phyloP scores from a whole-genome alignment of 2,888 invertebrate species.

The Globia sparganii region DNA sequence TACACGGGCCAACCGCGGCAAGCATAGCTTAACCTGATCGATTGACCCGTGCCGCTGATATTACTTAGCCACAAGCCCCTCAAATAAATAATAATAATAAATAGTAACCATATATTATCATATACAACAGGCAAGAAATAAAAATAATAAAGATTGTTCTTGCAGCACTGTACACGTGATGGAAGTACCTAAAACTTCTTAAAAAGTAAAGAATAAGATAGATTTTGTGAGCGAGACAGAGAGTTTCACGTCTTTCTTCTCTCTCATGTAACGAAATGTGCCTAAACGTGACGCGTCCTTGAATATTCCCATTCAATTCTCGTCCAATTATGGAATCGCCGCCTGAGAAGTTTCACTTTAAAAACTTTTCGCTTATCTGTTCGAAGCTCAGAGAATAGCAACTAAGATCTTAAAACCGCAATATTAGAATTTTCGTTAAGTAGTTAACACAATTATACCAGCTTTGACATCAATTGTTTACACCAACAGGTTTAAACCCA shows the following conservation, averaged over 20 bases:
- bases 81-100: too few species aligned
- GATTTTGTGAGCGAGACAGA: background rate
- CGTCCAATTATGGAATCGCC: background rate
- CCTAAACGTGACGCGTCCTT: background rate
- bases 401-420: background rate
- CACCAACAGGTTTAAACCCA: constrained; percentile 26
- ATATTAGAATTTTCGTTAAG: background rate
- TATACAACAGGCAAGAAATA: background rate
- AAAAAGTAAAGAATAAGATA: background rate
- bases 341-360: background rate
- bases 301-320: background rate
- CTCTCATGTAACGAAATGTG: background rate
- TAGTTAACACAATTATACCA: constrained; percentile 6
- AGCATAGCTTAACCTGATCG: too few species aligned
- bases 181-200: too few species aligned
- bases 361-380: background rate
- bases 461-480: constrained; percentile 11
- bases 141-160: too few species aligned
- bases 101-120: background rate
- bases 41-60: too few species aligned
- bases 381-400: background rate
- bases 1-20: too few species aligned
- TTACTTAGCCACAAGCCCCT: too few species aligned
- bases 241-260: background rate
- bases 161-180: too few species aligned